phyloP scores from a whole-genome alignment of 1,140 invertebrate genomes.

The Pemphigus obesinymphae region DNA sequence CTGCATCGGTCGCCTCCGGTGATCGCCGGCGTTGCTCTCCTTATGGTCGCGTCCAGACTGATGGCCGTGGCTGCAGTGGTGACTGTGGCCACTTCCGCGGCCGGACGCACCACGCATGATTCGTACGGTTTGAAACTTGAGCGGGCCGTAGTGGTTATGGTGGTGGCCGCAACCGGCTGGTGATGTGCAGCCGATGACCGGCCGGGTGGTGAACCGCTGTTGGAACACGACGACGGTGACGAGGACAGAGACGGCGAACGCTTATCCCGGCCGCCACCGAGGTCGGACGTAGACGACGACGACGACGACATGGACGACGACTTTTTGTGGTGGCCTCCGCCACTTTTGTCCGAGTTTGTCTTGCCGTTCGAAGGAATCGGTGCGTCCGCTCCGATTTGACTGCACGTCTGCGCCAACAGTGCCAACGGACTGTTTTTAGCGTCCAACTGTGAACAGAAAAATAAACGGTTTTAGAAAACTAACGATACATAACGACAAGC shows the following conservation, averaged over 20 bases:
- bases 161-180: background rate
- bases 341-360: slow-evolving; percentile 64
- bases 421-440: slow-evolving; percentile 96
- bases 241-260: slow-evolving; percentile 44
- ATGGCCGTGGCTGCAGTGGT: background rate
- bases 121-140: slow-evolving; percentile 82
- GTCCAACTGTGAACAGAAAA: slow-evolving; percentile 74
- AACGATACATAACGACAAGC: no score
- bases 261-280: slow-evolving; percentile 41
- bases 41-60: slow-evolving; percentile 44
- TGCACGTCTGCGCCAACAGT: slow-evolving; percentile 95
- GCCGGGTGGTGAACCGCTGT: slow-evolving; percentile 61
- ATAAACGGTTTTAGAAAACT: background rate
- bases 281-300: slow-evolving; percentile 43
- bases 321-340: slow-evolving; percentile 27
- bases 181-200: background rate
- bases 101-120: slow-evolving; percentile 51
- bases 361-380: slow-evolving; percentile 61
- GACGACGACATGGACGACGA: slow-evolving; percentile 43
- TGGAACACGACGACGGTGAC: slow-evolving; percentile 82
- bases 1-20: slow-evolving; percentile 33
- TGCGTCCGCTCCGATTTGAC: slow-evolving; percentile 92
- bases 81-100: background rate
- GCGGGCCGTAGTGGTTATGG: slow-evolving; percentile 39
- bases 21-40: background rate